Evolutionary conservation across 2,888 invertebrate species (phyloP), one percentile per base, ranked within the genome.

Genomic region (Drosophila nr. medialis): DNA sequence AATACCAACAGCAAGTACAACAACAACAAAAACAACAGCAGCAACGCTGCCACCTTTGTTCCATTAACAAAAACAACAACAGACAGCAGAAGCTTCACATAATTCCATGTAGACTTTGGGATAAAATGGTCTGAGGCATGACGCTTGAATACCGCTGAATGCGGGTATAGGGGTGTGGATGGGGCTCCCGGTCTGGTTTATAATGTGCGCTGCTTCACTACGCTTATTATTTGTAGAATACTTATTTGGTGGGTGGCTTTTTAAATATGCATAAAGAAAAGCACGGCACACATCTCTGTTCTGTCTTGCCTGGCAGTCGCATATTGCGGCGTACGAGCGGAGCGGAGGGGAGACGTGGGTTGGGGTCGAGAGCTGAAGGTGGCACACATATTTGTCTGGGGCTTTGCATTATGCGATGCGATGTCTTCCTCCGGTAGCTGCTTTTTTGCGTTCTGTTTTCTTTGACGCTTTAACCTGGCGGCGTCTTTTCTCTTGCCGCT

Each of bases 201-300:
- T 85, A 83, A 83, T 85, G 80, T 80, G 69, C 72, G 68, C 70
- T 75, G 83, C 87, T 88, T 87, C 82, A 87, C 87, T 84, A 87
- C 82, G 87, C 88, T 89, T 85, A 84, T 85, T 85, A 86, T 85
- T 85, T 85, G 90, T 89, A 87, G 89, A 87, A 85, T 87, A 89
- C 88, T 85, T 85, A 85, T 85, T 85, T 80, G 79, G 74, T 60
- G 65, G 72, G 69, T 64, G 74, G 82, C 82, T 80, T 82, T 83
- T 80, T 79, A 80, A 80, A 80, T 80, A 80, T 80, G 80, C 80
- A 80, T 82, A 80, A 80, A 79, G 82, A 69, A 78, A 78, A 81
- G 78, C 78, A 81, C 61, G 50, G 73, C 82, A 68, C 68, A 81
- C 79, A 79, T 69, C 76, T 64, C 61, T 54, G 54, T 61, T 27